These are phyloP conservation scores for Haliclystus octoradiatus DNA, from an alignment of 30 jellyfish, hydroid and myxozoan genomes.

Conservation along the genomic window DNA sequence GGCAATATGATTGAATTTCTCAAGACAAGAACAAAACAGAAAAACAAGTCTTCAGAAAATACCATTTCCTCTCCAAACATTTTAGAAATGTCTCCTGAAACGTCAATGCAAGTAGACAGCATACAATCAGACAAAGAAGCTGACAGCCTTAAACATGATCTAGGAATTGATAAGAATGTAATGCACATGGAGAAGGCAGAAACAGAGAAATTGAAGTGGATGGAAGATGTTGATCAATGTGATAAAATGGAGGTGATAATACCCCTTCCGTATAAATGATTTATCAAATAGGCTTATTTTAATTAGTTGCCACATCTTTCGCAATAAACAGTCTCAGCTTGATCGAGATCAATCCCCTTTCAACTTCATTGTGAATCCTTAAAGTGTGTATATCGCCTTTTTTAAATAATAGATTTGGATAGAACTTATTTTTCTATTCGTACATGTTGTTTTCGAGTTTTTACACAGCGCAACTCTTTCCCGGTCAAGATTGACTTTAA, in stretches of 20 bases:
- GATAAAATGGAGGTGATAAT: constrained; percentile 4
- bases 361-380: background rate
- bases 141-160: constrained; percentile 48
- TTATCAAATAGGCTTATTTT: background rate
- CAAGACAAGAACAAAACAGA: no score
- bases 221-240: constrained; percentile 22
- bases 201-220: constrained; percentile 78
- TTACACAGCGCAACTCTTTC: no score
- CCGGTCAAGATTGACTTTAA: no score
- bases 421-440: background rate
- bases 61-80: no score
- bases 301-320: no score
- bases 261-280: background rate
- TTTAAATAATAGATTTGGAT: no score
- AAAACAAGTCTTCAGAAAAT: no score
- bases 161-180: constrained; percentile 39
- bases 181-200: constrained; percentile 66
- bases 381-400: background rate
- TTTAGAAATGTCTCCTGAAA: no score
- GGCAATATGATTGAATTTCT: no score
- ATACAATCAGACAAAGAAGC: no score
- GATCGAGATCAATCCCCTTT: background rate
- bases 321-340: background rate
- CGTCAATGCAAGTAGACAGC: no score
- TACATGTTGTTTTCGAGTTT: no score